phyloP scores from a whole-genome alignment of 2,797 vertebrate species.

The Amniataba percoides region DNA sequence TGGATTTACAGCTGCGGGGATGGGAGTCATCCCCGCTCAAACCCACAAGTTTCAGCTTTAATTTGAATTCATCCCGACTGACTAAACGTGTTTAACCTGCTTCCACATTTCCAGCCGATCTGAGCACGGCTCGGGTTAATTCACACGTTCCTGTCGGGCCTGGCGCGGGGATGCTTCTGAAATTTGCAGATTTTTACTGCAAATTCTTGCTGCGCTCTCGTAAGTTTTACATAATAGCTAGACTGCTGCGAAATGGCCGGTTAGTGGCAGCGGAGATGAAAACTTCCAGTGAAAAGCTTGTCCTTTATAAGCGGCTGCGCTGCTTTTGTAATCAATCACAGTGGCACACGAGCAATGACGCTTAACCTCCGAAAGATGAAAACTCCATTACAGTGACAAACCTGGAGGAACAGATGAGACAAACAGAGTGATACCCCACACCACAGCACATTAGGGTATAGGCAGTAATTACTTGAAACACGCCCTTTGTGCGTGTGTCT shows the following conservation, averaged over 20 bases:
- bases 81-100: constrained; percentile 58
- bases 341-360: constrained; percentile 10
- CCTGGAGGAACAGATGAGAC: constrained; percentile 3
- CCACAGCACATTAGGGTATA: not conserved
- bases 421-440: not conserved
- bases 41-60: constrained; percentile 65
- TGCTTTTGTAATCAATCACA: constrained; percentile 43
- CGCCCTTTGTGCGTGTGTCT: not conserved
- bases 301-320: constrained; percentile 13
- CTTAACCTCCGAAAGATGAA: constrained; percentile 27
- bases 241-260: constrained; percentile 3
- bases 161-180: not conserved
- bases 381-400: constrained; percentile 34
- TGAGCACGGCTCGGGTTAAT: not conserved
- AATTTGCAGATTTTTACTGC: not conserved
- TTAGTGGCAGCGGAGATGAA: constrained; percentile 4
- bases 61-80: constrained; percentile 57
- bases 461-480: constrained; percentile 18
- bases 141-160: not conserved
- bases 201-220: constrained; percentile 32
- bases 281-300: not conserved
- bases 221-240: constrained; percentile 4
- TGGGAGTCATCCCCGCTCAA: constrained; percentile 41
- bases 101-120: constrained; percentile 1
- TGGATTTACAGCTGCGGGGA: constrained; percentile 68